Evolutionary conservation across 2,888 invertebrate genomes (phyloP), one percentile per base, ranked within the genome.

Genomic region (Chalcosyrphus nemorum): DNA sequence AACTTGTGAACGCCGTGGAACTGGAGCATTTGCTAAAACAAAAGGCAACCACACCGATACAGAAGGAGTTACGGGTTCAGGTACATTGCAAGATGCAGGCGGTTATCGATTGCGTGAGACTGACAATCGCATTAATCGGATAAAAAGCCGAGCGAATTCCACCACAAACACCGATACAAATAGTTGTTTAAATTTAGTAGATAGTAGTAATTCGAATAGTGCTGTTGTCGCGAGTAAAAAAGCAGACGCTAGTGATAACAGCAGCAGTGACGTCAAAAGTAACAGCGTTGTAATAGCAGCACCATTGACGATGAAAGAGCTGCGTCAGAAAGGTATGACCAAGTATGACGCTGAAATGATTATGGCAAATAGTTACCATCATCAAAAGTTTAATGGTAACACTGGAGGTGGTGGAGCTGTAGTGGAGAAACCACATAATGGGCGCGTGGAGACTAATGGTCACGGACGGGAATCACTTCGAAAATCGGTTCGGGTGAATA

Each of bases 1-100:
- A 91, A 99, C 99, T 0, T 99, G 99, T 93, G 99, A 99, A 93
- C 94, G 98, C 90, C 93, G 98, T 68, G 95, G 96, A 29, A 97
- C 95, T 78, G 98, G 98, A 81, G 97, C 97, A 68, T 98, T 96
- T 92, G 95, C 96, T 66, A 94, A 91, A 75, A 87, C 86, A 4
- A 88, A 89, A 35, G 87, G 88, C 7, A 87, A 88, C 24, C 71
- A 76, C 13, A 50, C 86, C 0, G 87, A 88, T 13, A 87, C 86
- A 15, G 89, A 88, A 32, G 85, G 87, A 21, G 82, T 86, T 43
- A 86, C 56, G 87, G n/a, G 78, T 81, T 45, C 74, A 87, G 24
- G 88, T 87, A 3, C 74, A 15, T 94, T 93, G 90, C 94, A 91
- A 93, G 94, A 88, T 92, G 92, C 84, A 21, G 89, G 90, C 47